These are phyloP conservation scores for Lamprologus ornatipinnis DNA, from an alignment of 2,113 vertebrate genomes.

Conservation along the genomic window DNA sequence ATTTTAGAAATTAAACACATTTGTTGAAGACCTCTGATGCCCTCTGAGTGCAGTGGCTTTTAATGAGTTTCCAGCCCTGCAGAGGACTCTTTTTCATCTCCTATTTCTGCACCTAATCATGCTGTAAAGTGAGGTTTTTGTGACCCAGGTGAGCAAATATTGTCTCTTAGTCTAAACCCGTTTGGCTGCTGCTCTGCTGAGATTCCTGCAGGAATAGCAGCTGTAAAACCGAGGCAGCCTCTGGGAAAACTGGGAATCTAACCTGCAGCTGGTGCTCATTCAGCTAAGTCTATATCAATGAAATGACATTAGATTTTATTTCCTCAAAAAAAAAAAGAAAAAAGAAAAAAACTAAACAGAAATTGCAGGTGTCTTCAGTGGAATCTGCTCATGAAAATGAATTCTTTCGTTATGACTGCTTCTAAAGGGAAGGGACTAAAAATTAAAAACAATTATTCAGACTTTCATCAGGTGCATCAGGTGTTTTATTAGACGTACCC, in stretches of 20 bases:
- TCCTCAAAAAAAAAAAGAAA: rapidly evolving
- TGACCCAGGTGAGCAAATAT: conserved; percentile 73
- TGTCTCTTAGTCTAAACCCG: conserved; percentile 24
- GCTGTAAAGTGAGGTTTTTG: background rate
- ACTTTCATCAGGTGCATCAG: background rate
- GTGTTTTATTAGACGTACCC: background rate
- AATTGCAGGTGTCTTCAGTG: background rate
- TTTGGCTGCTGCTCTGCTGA: background rate
- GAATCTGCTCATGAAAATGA: background rate
- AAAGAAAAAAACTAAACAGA: rapidly evolving
- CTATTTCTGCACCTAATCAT: background rate
- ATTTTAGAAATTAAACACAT: background rate
- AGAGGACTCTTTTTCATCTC: background rate
- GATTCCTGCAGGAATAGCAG: background rate
- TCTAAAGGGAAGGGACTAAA: background rate
- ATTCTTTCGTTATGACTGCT: background rate
- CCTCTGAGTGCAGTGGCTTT: background rate
- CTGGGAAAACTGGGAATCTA: background rate
- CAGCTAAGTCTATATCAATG: background rate
- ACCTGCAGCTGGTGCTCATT: background rate
- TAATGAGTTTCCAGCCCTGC: background rate
- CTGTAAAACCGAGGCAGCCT: background rate
- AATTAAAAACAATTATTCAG: background rate
- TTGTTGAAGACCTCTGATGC: background rate
- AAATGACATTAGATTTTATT: background rate